Base-by-base conservation (phyloP, 2,888 invertebrate genomes). In the Agonum fuliginosum region DNA sequence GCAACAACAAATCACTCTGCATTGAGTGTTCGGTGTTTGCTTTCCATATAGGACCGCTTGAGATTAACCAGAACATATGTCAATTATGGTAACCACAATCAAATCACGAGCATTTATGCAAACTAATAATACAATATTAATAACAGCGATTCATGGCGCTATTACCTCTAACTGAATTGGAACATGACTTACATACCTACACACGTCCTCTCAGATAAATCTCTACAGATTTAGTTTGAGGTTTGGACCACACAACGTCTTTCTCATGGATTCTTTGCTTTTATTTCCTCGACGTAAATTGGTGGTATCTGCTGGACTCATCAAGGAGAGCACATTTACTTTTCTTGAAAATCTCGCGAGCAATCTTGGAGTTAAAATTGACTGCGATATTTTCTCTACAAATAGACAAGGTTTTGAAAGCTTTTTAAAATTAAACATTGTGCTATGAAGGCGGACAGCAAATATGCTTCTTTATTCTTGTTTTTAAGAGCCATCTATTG, bases 101-200 rank as follows among this genome's bases (percentile, higher is more conserved):
- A 62, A 62, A 62, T 62, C 30, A 30, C 27, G 58, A 62, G 58
- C 58, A 62, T 62, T 30, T 30, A 62, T 62, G 58, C 58, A 62
- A 62, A 62, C 58, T 62, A 30, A 27, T 62, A 30, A 62, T 62
- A 30, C 30, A 17, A 62, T 34, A 62, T 30, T 62, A 62, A 62
- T 54, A n/a, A 10, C 48, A 54, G 54, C 54, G 54, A 54, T 62
- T 62, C 58, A 62, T 62, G 30, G 14, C 30, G 17, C 58, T 12
- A 62, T 27, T 62, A 30, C 30, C 8, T 30, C 58, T 62, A 6
- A 46, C 14, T 14, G 30, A 62, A 62, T 54, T 54, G 20, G 5
- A 54, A 10, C 24, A 6, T 48, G 48, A 46, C 46, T 46, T 46
- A 46, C 46, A 48, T 48, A n/a, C n/a, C 48, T 19, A 48, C 19